These are phyloP conservation scores for Orchesella flavescens DNA, from an alignment of 2,888 invertebrate genomes.

Conservation along the genomic window DNA sequence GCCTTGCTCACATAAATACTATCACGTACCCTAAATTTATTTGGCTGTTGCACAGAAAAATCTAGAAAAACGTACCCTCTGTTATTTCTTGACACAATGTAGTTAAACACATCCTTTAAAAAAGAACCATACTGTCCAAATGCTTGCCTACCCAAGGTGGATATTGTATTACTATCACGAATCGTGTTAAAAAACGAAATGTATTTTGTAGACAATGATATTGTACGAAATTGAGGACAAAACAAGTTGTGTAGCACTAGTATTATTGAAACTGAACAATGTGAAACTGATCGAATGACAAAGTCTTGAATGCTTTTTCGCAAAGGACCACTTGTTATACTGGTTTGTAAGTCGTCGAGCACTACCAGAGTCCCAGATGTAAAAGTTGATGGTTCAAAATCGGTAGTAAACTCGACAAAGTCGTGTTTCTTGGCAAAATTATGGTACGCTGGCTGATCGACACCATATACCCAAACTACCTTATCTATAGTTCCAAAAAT, in stretches of 20 bases:
- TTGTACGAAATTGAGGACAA: conserved; percentile 18
- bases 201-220: conserved; percentile 10
- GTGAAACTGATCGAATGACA: conserved; percentile 6
- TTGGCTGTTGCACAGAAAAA: background rate
- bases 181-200: conserved; percentile 4
- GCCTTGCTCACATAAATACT: conserved; percentile 9
- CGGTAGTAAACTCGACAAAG: conserved; percentile 16
- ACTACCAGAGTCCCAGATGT: conserved; percentile 11
- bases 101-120: conserved; percentile 21
- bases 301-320: conserved; percentile 18
- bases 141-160: conserved; percentile 12
- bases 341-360: conserved; percentile 26
- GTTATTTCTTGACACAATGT: background rate
- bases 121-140: conserved; percentile 4
- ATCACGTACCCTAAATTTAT: conserved; percentile 5
- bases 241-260: conserved; percentile 31
- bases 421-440: conserved; percentile 18
- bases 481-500: conserved; percentile 25
- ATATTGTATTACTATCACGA: background rate
- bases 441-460: conserved; percentile 20
- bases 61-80: conserved; percentile 27
- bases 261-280: conserved; percentile 8
- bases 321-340: background rate
- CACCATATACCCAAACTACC: conserved; percentile 29
- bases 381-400: conserved; percentile 23